A percentile compares a stretch with the other conserved stretches of the same genome.
Evolutionary conservation across 1,140 invertebrate species (phyloP).

Genomic region (Hestina assimilis): DNA sequence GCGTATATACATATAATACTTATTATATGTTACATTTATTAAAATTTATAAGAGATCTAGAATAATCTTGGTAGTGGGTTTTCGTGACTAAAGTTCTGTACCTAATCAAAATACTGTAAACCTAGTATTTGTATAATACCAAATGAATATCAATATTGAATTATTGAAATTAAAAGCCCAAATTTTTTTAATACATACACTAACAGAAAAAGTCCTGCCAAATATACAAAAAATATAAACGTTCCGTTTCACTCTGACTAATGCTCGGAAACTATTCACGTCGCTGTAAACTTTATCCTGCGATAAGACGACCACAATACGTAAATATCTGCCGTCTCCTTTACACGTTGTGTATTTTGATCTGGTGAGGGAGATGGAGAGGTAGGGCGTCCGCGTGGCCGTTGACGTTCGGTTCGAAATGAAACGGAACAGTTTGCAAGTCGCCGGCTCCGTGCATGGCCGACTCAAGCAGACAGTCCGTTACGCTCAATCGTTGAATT

Average conservation of each 20-base stretch:
- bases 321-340: constrained; percentile 45
- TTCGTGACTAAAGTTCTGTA: too few relatives aligned
- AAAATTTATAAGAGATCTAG: background rate
- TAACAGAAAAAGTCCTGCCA: constrained; percentile 58
- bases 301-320: constrained; percentile 60
- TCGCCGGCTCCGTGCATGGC: constrained; percentile 70
- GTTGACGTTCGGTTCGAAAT: constrained; percentile 68
- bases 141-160: constrained; percentile 24
- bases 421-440: constrained; percentile 72
- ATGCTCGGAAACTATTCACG: constrained; percentile 67
- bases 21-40: background rate
- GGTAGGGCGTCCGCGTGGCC: constrained; percentile 69
- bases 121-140: background rate
- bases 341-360: constrained; percentile 41
- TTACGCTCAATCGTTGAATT: constrained; percentile 67
- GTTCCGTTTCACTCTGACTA: constrained; percentile 64
- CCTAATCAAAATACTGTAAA: background rate
- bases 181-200: constrained; percentile 44
- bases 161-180: constrained; percentile 48
- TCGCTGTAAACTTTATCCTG: constrained; percentile 70
- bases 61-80: too few relatives aligned
- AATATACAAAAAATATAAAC: constrained; percentile 64
- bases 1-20: background rate
- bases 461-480: constrained; percentile 62
- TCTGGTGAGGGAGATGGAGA: constrained; percentile 64